Evolutionary conservation across 2,113 vertebrate genomes (phyloP).

Genomic region (Dascyllus trimaculatus): DNA sequence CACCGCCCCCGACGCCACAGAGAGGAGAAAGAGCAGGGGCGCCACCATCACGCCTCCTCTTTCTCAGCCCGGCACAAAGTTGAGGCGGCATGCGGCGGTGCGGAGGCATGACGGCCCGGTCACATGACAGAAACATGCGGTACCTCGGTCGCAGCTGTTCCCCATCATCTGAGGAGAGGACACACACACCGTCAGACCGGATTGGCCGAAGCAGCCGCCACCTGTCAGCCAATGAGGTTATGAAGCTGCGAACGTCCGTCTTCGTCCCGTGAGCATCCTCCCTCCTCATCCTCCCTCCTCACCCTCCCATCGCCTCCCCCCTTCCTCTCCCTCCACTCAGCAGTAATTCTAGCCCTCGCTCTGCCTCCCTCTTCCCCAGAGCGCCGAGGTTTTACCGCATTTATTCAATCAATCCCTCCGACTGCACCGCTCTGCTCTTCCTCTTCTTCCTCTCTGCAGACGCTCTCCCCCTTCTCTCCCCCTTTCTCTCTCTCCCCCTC

Average conservation of each 20-base stretch:
- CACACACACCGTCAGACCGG: conserved; percentile 68
- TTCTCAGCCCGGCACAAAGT: conserved; percentile 29
- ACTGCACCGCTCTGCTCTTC: conserved; percentile 86
- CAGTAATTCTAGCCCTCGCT: conserved; percentile 71
- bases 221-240: conserved; percentile 75
- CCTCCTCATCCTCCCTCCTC: conserved; percentile 50
- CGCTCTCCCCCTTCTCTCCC: conserved; percentile 22
- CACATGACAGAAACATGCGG: conserved; percentile 67
- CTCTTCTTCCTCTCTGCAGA: conserved; percentile 48
- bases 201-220: conserved; percentile 70
- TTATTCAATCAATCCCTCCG: conserved; percentile 91
- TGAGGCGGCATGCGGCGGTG: conserved; percentile 50
- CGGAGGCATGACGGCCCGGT: conserved; percentile 29
- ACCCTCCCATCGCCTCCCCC: conserved; percentile 34
- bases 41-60: conserved; percentile 14
- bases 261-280: conserved; percentile 56
- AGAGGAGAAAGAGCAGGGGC: conserved; percentile 14
- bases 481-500: conserved; percentile 10
- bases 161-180: conserved; percentile 90
- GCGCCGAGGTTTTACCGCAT: conserved; percentile 84
- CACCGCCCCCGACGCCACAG: background rate
- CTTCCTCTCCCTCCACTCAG: conserved; percentile 37
- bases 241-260: conserved; percentile 54
- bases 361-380: conserved; percentile 23
- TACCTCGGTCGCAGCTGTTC: conserved; percentile 98